These are phyloP conservation scores for Choristoneura fumiferana DNA, from an alignment of 1,140 invertebrate species.

Conservation along the genomic window DNA sequence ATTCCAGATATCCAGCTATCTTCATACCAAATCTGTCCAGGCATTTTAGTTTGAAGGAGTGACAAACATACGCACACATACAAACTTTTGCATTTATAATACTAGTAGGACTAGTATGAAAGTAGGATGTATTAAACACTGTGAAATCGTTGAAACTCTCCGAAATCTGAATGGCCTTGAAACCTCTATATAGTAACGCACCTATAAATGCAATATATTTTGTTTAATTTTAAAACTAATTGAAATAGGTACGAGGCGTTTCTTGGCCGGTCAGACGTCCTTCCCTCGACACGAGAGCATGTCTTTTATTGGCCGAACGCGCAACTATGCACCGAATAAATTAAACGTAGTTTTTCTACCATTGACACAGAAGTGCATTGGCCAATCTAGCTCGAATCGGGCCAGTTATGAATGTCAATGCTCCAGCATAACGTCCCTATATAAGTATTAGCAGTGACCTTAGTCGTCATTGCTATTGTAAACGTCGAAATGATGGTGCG, in stretches of 20 bases:
- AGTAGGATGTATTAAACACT: no score
- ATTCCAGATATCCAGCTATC: no score
- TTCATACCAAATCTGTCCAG: no score
- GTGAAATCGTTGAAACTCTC: no score
- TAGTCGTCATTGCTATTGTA: constrained; percentile 54
- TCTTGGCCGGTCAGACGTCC: not conserved
- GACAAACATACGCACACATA: no score
- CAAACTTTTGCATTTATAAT: no score
- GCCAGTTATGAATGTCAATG: constrained; percentile 69
- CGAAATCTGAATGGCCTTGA: no score
- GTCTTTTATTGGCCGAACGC: constrained; percentile 34
- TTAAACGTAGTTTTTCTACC: constrained; percentile 71
- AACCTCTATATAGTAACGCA: no score
- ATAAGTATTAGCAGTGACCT: constrained; percentile 61
- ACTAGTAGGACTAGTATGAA: no score
- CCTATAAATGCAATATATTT: no score
- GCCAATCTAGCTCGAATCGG: constrained; percentile 62
- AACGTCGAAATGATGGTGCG: constrained; percentile 53
- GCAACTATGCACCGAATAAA: constrained; percentile 57
- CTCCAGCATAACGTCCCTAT: constrained; percentile 62
- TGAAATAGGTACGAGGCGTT: not conserved
- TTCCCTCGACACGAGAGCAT: constrained; percentile 1
- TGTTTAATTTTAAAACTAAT: not conserved
- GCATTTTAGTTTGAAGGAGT: no score
- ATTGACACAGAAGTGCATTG: constrained; percentile 72